Percentiles rank a stretch among this genome's conserved stretches.
These are phyloP conservation scores for Loxodonta africana DNA, from an alignment of 2,113 vertebrate species.

Conservation along the genomic window DNA sequence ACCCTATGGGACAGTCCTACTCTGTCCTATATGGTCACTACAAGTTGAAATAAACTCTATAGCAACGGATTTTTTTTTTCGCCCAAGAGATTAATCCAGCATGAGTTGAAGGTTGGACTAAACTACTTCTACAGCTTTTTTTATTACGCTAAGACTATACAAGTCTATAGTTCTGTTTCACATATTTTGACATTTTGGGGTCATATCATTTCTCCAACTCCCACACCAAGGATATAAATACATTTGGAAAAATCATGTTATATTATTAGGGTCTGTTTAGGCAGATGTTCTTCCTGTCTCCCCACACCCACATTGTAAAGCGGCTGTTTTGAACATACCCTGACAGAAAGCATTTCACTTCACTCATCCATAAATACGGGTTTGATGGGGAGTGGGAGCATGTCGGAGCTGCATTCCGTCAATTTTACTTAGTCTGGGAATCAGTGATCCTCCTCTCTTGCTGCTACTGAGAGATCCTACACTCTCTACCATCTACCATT, in stretches of 20 bases:
- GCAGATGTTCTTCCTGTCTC: conserved; percentile 52
- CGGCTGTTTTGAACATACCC: conserved; percentile 11
- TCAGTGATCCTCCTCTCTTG: neutral
- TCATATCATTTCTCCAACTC: conserved; percentile 60
- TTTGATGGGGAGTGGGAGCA: neutral
- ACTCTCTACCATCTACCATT: conserved; percentile 24
- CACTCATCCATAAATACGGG: conserved; percentile 47
- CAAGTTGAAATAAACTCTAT: neutral
- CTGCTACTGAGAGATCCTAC: conserved; percentile 48
- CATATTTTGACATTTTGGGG: conserved; percentile 64
- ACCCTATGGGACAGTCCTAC: no score
- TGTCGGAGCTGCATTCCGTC: conserved; percentile 1
- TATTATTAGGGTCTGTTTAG: conserved; percentile 57
- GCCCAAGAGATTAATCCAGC: neutral
- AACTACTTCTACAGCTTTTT: conserved; percentile 30
- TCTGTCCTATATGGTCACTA: neutral
- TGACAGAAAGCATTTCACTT: conserved; percentile 51
- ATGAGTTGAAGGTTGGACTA: neutral
- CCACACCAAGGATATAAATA: conserved; percentile 66
- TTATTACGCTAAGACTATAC: conserved; percentile 37
- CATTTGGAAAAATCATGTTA: conserved; percentile 57
- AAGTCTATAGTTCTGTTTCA: conserved; percentile 28
- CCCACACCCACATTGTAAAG: neutral
- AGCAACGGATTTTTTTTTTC: neutral
- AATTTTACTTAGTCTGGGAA: conserved; percentile 64